Evolutionary conservation across 2,113 vertebrate species (phyloP).

Genomic region (Shinisaurus crocodilurus): DNA sequence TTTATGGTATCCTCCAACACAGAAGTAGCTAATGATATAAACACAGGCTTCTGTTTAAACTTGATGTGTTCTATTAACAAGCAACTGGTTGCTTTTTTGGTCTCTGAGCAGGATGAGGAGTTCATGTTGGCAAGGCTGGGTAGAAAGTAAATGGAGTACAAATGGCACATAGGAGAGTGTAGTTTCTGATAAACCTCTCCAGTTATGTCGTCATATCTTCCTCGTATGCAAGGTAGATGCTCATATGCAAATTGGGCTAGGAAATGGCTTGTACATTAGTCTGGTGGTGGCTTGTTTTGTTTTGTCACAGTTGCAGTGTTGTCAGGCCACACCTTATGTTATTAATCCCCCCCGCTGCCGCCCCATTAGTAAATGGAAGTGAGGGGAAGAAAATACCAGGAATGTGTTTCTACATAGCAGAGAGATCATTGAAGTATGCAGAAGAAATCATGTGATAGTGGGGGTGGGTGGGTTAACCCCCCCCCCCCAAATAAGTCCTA

Average conservation of each 20-base stretch:
- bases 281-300: constrained; percentile 1
- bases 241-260: constrained; percentile 40
- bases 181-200: constrained; percentile 40
- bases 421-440: not conserved
- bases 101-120: constrained; percentile 61
- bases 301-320: not conserved
- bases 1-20: constrained; percentile 49
- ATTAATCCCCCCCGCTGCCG: too few relatives aligned
- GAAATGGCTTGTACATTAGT: constrained; percentile 4
- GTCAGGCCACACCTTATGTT: not conserved
- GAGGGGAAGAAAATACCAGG: too few relatives aligned
- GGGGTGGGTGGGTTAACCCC: not conserved
- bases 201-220: constrained; percentile 37
- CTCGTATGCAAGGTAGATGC: not conserved
- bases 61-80: constrained; percentile 28
- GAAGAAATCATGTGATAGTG: not conserved
- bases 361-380: not conserved
- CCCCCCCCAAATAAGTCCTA: not conserved
- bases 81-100: constrained; percentile 61
- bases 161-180: constrained; percentile 44
- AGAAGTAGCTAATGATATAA: constrained; percentile 53
- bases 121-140: constrained; percentile 47
- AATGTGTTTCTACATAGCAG: not conserved
- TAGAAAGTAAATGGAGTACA: constrained; percentile 52
- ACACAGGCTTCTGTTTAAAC: constrained; percentile 51